Conservation (phyloP, 2,113 vertebrate species). For the Pedionomus torquatus region DNA sequence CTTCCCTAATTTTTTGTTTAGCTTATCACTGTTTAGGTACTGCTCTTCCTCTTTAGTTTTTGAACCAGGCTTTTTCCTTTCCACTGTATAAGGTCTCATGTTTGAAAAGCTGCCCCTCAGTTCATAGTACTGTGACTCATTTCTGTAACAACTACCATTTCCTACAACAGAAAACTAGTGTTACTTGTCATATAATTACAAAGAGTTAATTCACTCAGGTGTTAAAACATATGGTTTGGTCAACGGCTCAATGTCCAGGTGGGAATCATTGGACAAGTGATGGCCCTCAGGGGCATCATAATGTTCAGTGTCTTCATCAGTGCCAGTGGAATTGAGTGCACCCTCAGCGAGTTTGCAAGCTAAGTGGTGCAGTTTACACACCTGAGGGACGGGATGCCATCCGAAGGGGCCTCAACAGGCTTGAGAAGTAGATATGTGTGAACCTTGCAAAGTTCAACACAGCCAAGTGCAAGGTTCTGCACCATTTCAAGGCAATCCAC, state of each 20-base stretch:
- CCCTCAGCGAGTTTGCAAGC: background rate
- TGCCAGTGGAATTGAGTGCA: background rate
- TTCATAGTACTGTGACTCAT: background rate
- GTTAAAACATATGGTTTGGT: background rate
- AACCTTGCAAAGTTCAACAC: background rate
- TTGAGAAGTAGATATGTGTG: background rate
- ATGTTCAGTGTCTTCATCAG: background rate
- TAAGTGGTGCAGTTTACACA: background rate
- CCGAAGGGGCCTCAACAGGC: background rate
- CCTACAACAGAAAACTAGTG: background rate
- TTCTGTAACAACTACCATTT: background rate
- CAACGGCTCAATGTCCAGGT: background rate
- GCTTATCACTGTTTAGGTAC: background rate
- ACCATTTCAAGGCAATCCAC: background rate
- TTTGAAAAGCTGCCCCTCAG: background rate
- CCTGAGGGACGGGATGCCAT: background rate
- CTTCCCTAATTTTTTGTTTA: constrained; percentile 17
- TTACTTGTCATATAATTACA: background rate
- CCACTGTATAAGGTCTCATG: background rate
- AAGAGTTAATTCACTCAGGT: background rate
- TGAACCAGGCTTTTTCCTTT: background rate
- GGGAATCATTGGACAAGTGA: background rate
- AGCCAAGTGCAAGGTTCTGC: background rate
- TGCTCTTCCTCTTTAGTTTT: background rate
- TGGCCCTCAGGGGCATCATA: background rate